Evolutionary conservation across 2,797 vertebrate genomes (phyloP).

Genomic region (Cichlasoma orientale): DNA sequence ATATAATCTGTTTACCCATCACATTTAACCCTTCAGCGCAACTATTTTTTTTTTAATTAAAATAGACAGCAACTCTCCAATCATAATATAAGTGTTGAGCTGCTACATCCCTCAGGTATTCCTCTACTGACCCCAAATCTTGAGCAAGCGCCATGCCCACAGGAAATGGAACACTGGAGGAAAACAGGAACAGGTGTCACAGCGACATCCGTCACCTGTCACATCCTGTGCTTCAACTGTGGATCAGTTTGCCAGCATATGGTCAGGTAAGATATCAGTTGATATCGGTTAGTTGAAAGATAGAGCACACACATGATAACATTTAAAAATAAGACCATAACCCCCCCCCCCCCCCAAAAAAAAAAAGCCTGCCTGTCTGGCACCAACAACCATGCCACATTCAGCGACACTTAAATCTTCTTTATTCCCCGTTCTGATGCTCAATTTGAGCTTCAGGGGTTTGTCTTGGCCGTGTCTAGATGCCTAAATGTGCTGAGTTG

Average conservation of each 20-base stretch:
- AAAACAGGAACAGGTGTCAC: background rate
- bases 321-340: background rate
- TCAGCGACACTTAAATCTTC: background rate
- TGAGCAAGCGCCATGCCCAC: background rate
- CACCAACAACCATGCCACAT: background rate
- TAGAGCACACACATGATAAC: background rate
- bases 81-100: background rate
- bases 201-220: background rate
- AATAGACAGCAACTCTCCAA: background rate
- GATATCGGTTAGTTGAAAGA: background rate
- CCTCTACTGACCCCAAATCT: background rate
- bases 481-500: background rate
- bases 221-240: background rate
- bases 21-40: background rate
- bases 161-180: too few species aligned
- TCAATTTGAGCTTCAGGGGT: too few species aligned
- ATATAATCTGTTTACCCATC: background rate
- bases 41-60: background rate
- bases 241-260: background rate
- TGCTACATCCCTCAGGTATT: background rate
- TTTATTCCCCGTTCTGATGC: too few species aligned
- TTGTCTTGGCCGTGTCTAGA: too few species aligned
- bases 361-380: too few species aligned
- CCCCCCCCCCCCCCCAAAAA: too few species aligned
- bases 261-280: fast-evolving